phyloP scores from a whole-genome alignment of 2,888 invertebrate genomes.

The Pandemis corylana region DNA sequence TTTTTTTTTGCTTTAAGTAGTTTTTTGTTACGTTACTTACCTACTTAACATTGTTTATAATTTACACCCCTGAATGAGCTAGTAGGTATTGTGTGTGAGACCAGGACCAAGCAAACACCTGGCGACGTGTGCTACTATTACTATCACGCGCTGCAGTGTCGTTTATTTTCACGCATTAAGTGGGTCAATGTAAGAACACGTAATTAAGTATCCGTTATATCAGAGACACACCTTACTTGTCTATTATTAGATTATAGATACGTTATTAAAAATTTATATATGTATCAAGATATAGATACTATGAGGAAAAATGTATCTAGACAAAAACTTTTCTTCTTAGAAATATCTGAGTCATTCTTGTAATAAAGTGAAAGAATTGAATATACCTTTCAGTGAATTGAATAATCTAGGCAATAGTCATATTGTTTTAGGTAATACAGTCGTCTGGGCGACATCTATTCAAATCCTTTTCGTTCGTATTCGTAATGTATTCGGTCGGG shows the following conservation, averaged over 20 bases:
- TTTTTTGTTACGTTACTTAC: too few relatives aligned
- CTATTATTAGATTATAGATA: constrained; percentile 37
- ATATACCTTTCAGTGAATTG: constrained; percentile 32
- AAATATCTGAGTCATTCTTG: constrained; percentile 9
- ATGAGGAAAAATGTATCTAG: neutral
- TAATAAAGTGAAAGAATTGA: constrained; percentile 22
- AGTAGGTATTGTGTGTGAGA: constrained; percentile 30
- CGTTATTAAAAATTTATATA: neutral
- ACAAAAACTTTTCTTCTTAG: constrained; percentile 1
- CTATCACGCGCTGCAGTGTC: constrained; percentile 59
- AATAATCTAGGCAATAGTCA: constrained; percentile 29
- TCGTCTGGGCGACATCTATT: constrained; percentile 21
- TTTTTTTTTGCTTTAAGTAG: too few relatives aligned
- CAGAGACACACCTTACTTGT: constrained; percentile 36
- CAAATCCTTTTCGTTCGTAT: constrained; percentile 21
- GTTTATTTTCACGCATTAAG: constrained; percentile 76
- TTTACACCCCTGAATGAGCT: constrained; percentile 27
- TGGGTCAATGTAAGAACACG: constrained; percentile 77
- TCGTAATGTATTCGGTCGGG: constrained; percentile 23
- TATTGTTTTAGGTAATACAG: constrained; percentile 14
- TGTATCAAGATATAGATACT: neutral
- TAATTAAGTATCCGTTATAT: constrained; percentile 56
- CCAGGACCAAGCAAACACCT: constrained; percentile 52
- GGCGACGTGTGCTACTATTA: constrained; percentile 58
- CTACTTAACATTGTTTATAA: neutral